A percentile compares a stretch with the other conserved stretches of the same genome.
Evolutionary conservation across 2,888 invertebrate genomes (phyloP).

Genomic region (Meghimatium bilineatum): DNA sequence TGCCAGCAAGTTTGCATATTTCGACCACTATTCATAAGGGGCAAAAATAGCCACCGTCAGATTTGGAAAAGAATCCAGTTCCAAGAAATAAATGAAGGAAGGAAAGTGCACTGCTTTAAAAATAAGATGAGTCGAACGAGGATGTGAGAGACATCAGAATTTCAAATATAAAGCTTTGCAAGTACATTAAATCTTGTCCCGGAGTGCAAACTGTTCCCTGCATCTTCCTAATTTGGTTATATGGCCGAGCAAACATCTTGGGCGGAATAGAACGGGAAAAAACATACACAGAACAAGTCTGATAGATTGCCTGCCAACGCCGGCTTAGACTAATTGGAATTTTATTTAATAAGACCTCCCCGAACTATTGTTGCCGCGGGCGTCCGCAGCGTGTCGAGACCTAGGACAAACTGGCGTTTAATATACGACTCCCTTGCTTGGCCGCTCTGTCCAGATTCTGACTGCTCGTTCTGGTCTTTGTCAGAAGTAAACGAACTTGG

Average conservation of each 20-base stretch:
- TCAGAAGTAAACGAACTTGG: conserved; percentile 5
- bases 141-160: conserved; percentile 23
- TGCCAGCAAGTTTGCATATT: not conserved
- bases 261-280: conserved; percentile 47
- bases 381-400: conserved; percentile 8
- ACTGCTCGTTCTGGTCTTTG: conserved; percentile 11
- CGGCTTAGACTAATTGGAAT: conserved; percentile 65
- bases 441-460: not conserved
- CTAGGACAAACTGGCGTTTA: conserved; percentile 37
- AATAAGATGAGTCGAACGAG: not conserved
- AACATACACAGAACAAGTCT: conserved; percentile 56
- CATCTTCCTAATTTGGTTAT: conserved; percentile 36
- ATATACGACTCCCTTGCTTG: conserved; percentile 27
- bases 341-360: conserved; percentile 69
- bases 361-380: conserved; percentile 53
- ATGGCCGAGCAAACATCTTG: conserved; percentile 55
- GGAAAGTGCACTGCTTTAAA: no score
- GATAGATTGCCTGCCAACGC: conserved; percentile 71
- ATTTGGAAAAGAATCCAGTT: not conserved
- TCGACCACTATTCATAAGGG: not conserved
- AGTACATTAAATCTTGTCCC: conserved; percentile 35
- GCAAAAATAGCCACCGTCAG: not conserved
- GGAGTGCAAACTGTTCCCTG: conserved; percentile 17
- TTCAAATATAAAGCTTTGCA: conserved; percentile 22
- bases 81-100: not conserved